Evolutionary conservation across 2,888 invertebrate species (phyloP).

Genomic region (Uropetala carovei): DNA sequence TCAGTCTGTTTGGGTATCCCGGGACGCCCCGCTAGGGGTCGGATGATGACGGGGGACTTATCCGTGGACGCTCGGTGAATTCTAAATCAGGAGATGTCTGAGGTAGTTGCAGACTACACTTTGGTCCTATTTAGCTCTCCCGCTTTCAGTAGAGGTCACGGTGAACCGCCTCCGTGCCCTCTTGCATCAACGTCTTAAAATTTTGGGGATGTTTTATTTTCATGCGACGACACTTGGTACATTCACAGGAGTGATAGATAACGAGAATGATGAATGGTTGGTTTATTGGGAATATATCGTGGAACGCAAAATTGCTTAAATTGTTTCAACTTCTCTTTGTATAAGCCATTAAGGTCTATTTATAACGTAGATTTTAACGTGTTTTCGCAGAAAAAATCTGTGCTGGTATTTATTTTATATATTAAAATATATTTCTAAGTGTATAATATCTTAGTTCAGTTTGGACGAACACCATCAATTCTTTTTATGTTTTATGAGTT

Average conservation of each 20-base stretch:
- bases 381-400: no score
- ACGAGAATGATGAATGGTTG: background rate
- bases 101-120: background rate
- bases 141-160: background rate
- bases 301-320: background rate
- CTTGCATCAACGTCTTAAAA: background rate
- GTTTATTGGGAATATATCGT: background rate
- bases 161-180: background rate
- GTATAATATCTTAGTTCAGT: no score
- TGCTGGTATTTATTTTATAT: no score
- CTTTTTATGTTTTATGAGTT: no score
- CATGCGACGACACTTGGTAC: no score
- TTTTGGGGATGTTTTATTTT: no score
- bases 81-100: background rate
- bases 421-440: no score
- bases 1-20: background rate
- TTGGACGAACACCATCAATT: no score
- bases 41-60: background rate
- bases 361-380: no score
- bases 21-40: conserved; percentile 2
- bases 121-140: background rate
- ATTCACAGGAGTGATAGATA: background rate
- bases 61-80: background rate
- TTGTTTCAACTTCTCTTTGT: no score
- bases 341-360: no score